Percentiles rank a stretch among this genome's conserved stretches.
Evolutionary conservation across 2,888 invertebrate species (phyloP).

Genomic region (Xylocampa areola): DNA sequence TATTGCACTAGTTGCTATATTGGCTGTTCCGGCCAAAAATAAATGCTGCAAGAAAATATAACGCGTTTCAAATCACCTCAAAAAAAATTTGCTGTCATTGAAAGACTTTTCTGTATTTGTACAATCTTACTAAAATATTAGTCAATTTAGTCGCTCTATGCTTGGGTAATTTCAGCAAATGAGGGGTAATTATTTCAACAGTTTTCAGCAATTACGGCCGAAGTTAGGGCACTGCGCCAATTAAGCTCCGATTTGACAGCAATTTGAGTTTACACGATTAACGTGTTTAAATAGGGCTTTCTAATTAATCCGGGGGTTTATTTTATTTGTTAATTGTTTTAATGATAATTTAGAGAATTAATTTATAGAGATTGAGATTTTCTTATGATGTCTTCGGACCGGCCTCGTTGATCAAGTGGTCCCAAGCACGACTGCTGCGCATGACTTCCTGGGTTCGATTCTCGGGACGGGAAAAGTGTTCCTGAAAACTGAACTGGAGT

Average conservation of each 20-base stretch:
- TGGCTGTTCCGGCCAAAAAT: constrained; percentile 1
- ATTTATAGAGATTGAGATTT: no score
- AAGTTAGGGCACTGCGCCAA: constrained; percentile 36
- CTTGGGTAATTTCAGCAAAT: constrained; percentile 28
- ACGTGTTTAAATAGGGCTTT: constrained; percentile 2
- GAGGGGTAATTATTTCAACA: constrained; percentile 38
- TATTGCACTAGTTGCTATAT: constrained; percentile 33
- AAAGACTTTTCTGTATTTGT: no score
- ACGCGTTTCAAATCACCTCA: no score
- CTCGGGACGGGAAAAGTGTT: no score
- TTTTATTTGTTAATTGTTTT: not conserved
- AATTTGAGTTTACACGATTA: constrained; percentile 23
- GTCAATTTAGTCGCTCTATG: no score
- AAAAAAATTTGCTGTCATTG: no score
- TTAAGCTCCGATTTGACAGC: constrained; percentile 31
- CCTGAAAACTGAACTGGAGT: no score
- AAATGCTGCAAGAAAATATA: not conserved
- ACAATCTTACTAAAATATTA: no score
- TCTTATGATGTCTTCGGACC: not conserved
- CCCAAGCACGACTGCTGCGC: no score
- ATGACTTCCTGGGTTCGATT: no score
- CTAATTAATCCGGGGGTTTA: constrained; percentile 1
- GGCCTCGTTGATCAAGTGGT: no score
- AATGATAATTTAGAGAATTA: not conserved
- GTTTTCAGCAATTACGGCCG: constrained; percentile 34